Base-by-base conservation (phyloP, 2,888 invertebrate genomes). In the Gasteruption jaculator region DNA sequence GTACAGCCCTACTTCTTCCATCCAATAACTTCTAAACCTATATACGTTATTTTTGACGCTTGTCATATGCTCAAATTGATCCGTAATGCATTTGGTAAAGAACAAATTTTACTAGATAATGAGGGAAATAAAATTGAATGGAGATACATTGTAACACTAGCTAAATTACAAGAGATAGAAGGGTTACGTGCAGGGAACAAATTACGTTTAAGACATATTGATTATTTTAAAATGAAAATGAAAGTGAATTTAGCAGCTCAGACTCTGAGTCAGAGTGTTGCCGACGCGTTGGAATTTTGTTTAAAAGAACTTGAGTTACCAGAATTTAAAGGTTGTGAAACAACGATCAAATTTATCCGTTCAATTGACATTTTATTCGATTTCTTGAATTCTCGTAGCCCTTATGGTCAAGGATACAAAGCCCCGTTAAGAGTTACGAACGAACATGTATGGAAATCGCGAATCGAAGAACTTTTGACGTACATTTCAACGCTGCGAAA, bases 211-310 rank as follows among this genome's bases (percentile, higher is more conserved):
- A 5, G 5, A n/a, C 12, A 14, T n/a, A 27, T 27, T 8, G 12
- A 8, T 6, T 27, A n/a, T 5, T 5, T 11, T 11, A 15, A 31
- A n/a, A 48, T 46, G 25, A 53, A 46, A 41, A 51, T 56, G 46
- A 51, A 53, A 41, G 53, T 58, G 1, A 25, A 38, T 12, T 44
- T 58, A n/a, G 58, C 55, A 14, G 54, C 50, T 4, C 56, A 58
- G 41, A 52, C 56, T 12, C 29, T 58, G 0, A 57, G 54, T 35
- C 41, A 37, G 14, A 54, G 55, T 36, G 53, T 57, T 14, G 58
- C 56, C 8, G 56, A 57, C 49, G 41, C 50, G 3, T 45, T 54
- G 24, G 42, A 41, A 25, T 58, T 43, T 39, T 51, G 49, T 20
- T 20, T 20, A 19, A 22, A 40, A 26, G 3, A 30, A 11, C 32